Evolutionary conservation across 2,888 invertebrate species (phyloP), one percentile per base, ranked within the genome.

Genomic region (Drosophila phalerata): DNA sequence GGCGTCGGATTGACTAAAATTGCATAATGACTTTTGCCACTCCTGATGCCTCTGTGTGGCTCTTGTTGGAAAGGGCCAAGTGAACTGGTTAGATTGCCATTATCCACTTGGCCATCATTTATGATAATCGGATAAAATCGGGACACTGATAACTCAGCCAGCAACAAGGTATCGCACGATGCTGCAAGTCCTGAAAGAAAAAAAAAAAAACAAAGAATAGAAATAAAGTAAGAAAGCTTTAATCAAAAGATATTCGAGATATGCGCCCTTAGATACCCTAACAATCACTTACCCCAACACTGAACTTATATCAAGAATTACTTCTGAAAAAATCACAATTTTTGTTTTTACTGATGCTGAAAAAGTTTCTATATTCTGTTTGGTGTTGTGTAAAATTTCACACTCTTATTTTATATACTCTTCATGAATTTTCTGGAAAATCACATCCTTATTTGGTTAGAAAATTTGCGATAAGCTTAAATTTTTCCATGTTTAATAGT

Each of bases 141-240:
- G 85, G 94, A 94, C 11, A 95, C 93, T 85, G 94, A 94, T 85
- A 96, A 92, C 90, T 95, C 95, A 49, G 95, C 94, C 77, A 95
- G 93, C 34, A 96, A 90, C 64, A 95, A 92, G 4, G 95, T 95
- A 73, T 94, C 94, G 87, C 96, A 96, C 49, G 94, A 93, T 17
- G 95, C 94, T 11, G 95, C 94, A 51, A 96, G 93, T 82, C 96
- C 96, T 96, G 93, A 9, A 30, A 10, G 10, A 28, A 0, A 32
- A 47, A 9, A 30, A 10, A 30, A 28, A 0, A 32, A 47, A 17
- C 30, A n/a, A 30, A 9, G 8, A 28, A 37, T 5, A 5, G 10
- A 37, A 28, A 10, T 19, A 42, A 10, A 37, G n/a, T 37, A 37
- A n/a, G 37, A 37, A 6, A 37, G 6, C 6, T n/a, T n/a, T 37